Conservation (phyloP, 2,113 vertebrate genomes). For the Fulmarus glacialis region DNA sequence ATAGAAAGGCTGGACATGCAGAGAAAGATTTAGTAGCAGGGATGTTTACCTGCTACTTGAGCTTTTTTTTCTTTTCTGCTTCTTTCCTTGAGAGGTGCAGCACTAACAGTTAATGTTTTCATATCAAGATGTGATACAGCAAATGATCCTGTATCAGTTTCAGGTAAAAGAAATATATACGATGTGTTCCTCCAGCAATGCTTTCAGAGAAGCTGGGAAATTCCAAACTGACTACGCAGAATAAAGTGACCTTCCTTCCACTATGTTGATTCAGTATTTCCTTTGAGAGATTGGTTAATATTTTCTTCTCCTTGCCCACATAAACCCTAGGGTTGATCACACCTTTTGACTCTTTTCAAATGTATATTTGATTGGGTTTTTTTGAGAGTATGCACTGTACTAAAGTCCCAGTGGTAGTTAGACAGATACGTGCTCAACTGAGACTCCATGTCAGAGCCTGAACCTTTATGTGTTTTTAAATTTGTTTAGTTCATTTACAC, state of each 20-base stretch:
- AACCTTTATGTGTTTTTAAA: neutral
- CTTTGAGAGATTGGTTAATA: neutral
- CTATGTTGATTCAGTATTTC: neutral
- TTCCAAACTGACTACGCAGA: neutral
- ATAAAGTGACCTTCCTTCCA: neutral
- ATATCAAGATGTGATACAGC: neutral
- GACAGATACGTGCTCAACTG: neutral
- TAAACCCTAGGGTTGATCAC: neutral
- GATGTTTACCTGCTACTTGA: neutral
- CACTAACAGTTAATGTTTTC: neutral
- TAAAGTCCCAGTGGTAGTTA: neutral
- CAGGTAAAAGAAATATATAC: neutral
- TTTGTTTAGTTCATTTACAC: neutral
- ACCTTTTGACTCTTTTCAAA: neutral
- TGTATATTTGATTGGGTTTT: neutral
- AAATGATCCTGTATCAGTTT: neutral
- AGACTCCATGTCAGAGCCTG: neutral
- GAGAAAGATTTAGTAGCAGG: neutral
- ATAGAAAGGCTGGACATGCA: slow-evolving; percentile 40
- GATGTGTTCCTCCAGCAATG: neutral
- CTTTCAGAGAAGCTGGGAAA: neutral
- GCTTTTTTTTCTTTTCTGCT: neutral
- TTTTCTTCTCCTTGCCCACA: neutral
- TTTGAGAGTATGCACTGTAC: neutral
- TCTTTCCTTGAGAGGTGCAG: neutral